These are phyloP conservation scores for Gobius niger DNA, from an alignment of 2,113 vertebrate genomes.

Conservation along the genomic window DNA sequence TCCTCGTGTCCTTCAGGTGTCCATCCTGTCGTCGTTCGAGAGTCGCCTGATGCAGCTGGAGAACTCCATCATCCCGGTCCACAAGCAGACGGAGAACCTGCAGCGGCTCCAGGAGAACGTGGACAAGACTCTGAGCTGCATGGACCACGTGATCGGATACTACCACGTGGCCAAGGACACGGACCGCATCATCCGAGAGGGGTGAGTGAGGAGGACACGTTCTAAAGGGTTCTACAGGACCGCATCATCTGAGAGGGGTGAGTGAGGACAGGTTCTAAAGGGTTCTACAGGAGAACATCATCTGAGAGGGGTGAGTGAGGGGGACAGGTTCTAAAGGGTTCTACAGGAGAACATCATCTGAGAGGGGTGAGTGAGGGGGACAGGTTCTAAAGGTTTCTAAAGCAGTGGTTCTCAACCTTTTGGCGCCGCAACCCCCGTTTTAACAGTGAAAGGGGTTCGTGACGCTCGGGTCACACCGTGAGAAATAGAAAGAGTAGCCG, in stretches of 20 bases:
- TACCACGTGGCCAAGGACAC: conserved; percentile 97
- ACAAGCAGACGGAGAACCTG: conserved; percentile 97
- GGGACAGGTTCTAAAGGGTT: too few relatives aligned
- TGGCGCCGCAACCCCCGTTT: too few relatives aligned
- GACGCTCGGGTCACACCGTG: too few relatives aligned
- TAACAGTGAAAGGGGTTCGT: too few relatives aligned
- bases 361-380: background rate
- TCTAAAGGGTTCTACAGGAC: too few relatives aligned
- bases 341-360: background rate
- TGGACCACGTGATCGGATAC: conserved; percentile 97
- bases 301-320: background rate
- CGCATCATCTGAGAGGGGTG: background rate
- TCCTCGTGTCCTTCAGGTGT: conserved; percentile 76
- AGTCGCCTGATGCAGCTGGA: conserved; percentile 97
- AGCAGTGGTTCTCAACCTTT: too few relatives aligned
- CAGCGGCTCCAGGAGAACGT: conserved; percentile 97
- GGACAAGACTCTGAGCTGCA: conserved; percentile 90
- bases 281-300: background rate
- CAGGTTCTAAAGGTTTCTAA: too few relatives aligned
- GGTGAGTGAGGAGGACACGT: too few relatives aligned
- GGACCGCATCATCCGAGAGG: conserved; percentile 76
- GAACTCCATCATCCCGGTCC: conserved; percentile 97
- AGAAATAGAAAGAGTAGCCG: too few relatives aligned
- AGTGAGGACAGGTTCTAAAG: background rate
- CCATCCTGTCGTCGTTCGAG: conserved; percentile 96